Percentiles rank a stretch among this genome's conserved stretches.
Evolutionary conservation across 2,113 vertebrate genomes (phyloP).

Genomic region (Xiphophorus hellerii): DNA sequence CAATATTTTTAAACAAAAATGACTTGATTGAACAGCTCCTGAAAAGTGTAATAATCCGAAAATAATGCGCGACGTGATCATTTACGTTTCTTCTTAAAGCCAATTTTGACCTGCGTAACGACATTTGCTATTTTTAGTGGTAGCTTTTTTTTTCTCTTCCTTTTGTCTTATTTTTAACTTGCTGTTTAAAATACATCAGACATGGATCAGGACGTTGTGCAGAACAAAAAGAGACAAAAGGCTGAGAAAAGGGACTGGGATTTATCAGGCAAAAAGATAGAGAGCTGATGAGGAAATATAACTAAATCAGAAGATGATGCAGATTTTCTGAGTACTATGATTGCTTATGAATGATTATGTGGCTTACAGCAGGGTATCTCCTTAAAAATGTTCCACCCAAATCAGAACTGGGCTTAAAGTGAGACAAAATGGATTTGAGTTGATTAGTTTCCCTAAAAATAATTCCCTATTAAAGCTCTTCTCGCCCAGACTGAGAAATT

Average conservation of each 20-base stretch:
- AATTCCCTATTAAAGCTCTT: no score
- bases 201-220: constrained; percentile 4
- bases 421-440: no score
- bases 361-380: neutral
- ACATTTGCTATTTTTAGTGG: constrained; percentile 5
- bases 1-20: neutral
- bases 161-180: constrained; percentile 44
- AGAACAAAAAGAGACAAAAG: neutral
- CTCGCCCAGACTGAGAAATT: no score
- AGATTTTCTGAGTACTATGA: neutral
- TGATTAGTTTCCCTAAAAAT: no score
- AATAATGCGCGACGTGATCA: neutral
- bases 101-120: constrained; percentile 16
- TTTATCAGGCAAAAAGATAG: neutral
- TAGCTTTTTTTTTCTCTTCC: constrained; percentile 29
- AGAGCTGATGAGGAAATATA: neutral
- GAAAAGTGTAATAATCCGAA: neutral
- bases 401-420: neutral
- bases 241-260: neutral
- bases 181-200: constrained; percentile 26
- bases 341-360: no score
- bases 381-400: neutral
- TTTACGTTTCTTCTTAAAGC: constrained; percentile 22
- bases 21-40: neutral
- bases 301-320: no score